Evolutionary conservation across 2,113 vertebrate species (phyloP).

Genomic region (Zosterops hypoxanthus): DNA sequence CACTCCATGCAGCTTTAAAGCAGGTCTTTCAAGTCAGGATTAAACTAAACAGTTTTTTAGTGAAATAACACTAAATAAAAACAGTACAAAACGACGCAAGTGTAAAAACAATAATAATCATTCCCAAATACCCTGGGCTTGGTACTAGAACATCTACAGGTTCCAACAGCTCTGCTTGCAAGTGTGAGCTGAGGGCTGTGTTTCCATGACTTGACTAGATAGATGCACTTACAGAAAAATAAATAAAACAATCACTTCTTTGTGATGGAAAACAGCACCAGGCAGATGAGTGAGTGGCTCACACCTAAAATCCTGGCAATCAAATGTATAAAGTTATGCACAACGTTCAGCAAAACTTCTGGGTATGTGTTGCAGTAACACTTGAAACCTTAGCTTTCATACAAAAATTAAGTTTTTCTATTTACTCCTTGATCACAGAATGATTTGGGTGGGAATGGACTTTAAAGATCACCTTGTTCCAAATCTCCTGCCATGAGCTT

Average conservation of each 20-base stretch:
- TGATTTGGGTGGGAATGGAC: background rate
- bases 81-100: background rate
- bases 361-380: background rate
- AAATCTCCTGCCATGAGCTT: background rate
- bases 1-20: slow-evolving; percentile 15
- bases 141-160: background rate
- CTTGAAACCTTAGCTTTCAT: fast-evolving
- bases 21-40: slow-evolving; percentile 1
- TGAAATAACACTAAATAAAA: background rate
- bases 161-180: background rate
- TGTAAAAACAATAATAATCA: background rate
- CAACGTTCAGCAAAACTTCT: background rate
- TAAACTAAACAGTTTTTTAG: background rate
- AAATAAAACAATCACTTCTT: background rate
- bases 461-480: background rate
- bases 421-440: background rate
- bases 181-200: fast-evolving
- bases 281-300: background rate
- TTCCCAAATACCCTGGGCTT: background rate
- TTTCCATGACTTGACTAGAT: background rate
- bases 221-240: fast-evolving
- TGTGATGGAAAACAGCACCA: background rate
- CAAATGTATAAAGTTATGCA: background rate
- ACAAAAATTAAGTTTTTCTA: background rate
- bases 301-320: background rate